A percentile compares a stretch with the other conserved stretches of the same genome.
Conservation (phyloP, 2,797 vertebrate species). For the Poecilia picta region DNA sequence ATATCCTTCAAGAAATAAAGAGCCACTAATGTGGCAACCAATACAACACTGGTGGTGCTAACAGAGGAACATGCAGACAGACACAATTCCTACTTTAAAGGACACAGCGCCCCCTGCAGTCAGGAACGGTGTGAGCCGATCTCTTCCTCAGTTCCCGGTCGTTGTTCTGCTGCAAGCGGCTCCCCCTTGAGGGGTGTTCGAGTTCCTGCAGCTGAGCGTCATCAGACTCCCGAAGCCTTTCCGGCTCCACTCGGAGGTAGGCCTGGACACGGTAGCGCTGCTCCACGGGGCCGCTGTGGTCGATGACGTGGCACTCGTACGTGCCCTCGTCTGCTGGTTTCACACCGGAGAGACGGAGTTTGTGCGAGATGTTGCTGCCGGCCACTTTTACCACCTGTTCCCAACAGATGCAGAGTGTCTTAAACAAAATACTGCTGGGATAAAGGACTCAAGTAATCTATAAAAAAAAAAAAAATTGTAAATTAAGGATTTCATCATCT, state of each 20-base stretch:
- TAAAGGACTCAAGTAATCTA: background rate
- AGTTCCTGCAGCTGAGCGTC: slow-evolving; percentile 59
- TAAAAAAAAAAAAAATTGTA: background rate
- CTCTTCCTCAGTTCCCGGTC: slow-evolving; percentile 85
- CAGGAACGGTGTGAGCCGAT: slow-evolving; percentile 66
- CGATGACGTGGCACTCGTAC: slow-evolving; percentile 94
- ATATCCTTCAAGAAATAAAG: slow-evolving; percentile 17
- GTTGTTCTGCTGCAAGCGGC: slow-evolving; percentile 72
- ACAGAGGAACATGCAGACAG: slow-evolving; percentile 64
- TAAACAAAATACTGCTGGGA: background rate
- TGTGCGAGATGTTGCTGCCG: slow-evolving; percentile 98
- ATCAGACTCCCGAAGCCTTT: slow-evolving; percentile 63
- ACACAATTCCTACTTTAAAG: slow-evolving; percentile 71
- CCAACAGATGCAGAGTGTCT: background rate
- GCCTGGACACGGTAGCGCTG: slow-evolving; percentile 91
- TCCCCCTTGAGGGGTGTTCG: slow-evolving; percentile 27
- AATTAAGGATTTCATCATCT: background rate
- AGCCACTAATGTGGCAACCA: slow-evolving; percentile 24
- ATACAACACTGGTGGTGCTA: slow-evolving; percentile 27
- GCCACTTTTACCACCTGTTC: slow-evolving; percentile 94
- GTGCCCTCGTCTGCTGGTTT: slow-evolving; percentile 91
- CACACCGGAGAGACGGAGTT: slow-evolving; percentile 91
- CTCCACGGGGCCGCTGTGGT: slow-evolving; percentile 87
- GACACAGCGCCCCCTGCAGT: slow-evolving; percentile 81
- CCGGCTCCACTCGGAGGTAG: slow-evolving; percentile 87